Percentiles rank a stretch among this genome's conserved stretches.
Conservation (phyloP, 2,797 vertebrate species). For the Eleutherodactylus coqui region DNA sequence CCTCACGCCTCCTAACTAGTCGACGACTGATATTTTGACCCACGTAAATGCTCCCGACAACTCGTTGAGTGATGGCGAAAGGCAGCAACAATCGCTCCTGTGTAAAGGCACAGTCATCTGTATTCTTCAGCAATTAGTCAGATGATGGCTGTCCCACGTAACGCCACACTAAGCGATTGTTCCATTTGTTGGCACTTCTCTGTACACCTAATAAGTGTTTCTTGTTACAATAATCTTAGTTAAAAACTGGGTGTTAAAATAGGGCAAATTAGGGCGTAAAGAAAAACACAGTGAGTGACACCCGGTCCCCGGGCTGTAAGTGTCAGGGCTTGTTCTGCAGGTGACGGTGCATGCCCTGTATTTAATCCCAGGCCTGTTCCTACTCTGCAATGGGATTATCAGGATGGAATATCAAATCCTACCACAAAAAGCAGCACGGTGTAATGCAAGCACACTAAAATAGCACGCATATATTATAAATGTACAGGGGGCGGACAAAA, state of each 20-base stretch:
- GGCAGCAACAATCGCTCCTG: too few species aligned
- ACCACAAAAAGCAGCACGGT: background rate
- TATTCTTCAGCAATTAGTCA: too few species aligned
- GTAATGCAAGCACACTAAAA: background rate
- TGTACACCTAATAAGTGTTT: too few species aligned
- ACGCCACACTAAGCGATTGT: background rate
- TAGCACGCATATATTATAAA: background rate
- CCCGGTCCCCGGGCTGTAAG: slow-evolving; percentile 5
- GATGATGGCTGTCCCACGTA: too few species aligned
- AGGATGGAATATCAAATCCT: background rate
- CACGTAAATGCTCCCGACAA: too few species aligned
- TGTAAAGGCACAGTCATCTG: too few species aligned
- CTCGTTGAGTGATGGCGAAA: too few species aligned
- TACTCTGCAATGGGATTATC: background rate
- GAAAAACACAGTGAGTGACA: background rate
- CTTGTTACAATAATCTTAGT: too few species aligned
- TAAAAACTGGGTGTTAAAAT: background rate
- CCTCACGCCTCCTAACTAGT: too few species aligned
- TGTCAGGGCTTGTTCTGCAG: slow-evolving; percentile 26
- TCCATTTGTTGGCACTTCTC: too few species aligned
- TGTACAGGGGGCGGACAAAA: background rate
- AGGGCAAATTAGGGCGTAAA: background rate
- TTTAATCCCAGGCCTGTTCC: background rate
- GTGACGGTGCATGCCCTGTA: background rate
- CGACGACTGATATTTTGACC: too few species aligned